Evolutionary conservation across 1,140 invertebrate genomes (phyloP), one percentile per base, ranked within the genome.

Genomic region (Argopecten irradians): DNA sequence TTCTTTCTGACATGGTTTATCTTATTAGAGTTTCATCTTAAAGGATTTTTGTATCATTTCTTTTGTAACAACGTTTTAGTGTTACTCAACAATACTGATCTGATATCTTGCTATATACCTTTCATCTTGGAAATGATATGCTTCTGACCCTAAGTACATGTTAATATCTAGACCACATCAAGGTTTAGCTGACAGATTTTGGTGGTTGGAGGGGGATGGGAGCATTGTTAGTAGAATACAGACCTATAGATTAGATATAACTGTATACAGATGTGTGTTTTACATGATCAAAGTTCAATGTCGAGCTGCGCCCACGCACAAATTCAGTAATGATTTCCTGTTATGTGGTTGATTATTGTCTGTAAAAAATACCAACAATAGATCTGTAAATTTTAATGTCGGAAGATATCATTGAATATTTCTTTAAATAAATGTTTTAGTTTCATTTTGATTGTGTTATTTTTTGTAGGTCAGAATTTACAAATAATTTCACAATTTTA

Each of bases 261-360:
- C 8, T 71, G 16, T 22, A 28, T 71, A 71, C 55, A 71, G 55
- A 71, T 71, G 55, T 16, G 3, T 46, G 43, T n/a, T 71, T 7
- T 28, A 28, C 1, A 71, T 71, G 55, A 71, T 71, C 55, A 71
- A 71, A 71, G 55, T 71, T 71, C 22, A 71, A 28, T 28, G 8
- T n/a, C 28, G 55, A 28, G 55, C 55, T 71, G 55, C 55, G 28
- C 55, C 55, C 28, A 71, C 22, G 9, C 19, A 19, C 5, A n/a
- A 71, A 71, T 71, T 71, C 11, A n/a, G 55, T 71, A 71, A 71
- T 71, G 55, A n/a, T 71, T 71, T 71, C 55, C 55, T 71, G 55
- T 71, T 22, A 8, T 8, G 55, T 71, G 8, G 55, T 71, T 28
- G 22, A 71, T 16, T 28, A 11, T 28, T 0, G 55, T 71, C 36